Base-by-base conservation (phyloP, 2,888 invertebrate species). In the Apamea epomidion region DNA sequence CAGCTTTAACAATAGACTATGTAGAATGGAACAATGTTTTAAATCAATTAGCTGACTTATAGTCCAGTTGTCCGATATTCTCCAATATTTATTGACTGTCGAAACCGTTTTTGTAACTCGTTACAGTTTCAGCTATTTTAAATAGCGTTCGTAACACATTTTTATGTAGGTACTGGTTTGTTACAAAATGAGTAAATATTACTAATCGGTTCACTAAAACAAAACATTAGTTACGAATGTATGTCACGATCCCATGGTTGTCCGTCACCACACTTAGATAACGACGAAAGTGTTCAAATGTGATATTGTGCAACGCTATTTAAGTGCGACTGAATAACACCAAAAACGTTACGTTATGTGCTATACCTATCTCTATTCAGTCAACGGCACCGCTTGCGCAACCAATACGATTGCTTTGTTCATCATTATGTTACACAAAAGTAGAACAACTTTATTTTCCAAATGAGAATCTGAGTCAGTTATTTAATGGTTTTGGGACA, bases 201-300 rank as follows among this genome's bases (percentile, higher is more conserved):
- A 87, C 84, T 87, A 86, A 88, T 84, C 74, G 70, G 72, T 80
- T 60, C 79, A 82, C 37, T 74, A 67, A 73, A 84, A 77, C 76
- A 67, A 73, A 84, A 77, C 76, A 81, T 79, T 91, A 88, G 87
- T 90, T 87, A 88, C 79, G 85, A 91, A 94, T 93, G 91, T 92
- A 85, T 93, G 92, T 92, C 93, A 91, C 92, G 91, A 89, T 91
- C 89, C 90, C 90, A 91, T 92, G 90, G 91, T 90, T 92, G 92
- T 91, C 91, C 91, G 92, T 91, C 92, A 92, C 93, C 92, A 92
- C 91, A 93, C 94, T 95, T 95, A 95, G 95, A 95, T 95, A 95
- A 95, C 93, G 89, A 94, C 85, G 94, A 94, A 95, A 95, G 95
- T 94, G 93, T 92, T 93, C 91, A 93, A 88, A 93, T 94, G 93